A percentile compares a stretch with the other conserved stretches of the same genome.
Conservation (phyloP, 2,113 vertebrate species). For the Prunella himalayana region DNA sequence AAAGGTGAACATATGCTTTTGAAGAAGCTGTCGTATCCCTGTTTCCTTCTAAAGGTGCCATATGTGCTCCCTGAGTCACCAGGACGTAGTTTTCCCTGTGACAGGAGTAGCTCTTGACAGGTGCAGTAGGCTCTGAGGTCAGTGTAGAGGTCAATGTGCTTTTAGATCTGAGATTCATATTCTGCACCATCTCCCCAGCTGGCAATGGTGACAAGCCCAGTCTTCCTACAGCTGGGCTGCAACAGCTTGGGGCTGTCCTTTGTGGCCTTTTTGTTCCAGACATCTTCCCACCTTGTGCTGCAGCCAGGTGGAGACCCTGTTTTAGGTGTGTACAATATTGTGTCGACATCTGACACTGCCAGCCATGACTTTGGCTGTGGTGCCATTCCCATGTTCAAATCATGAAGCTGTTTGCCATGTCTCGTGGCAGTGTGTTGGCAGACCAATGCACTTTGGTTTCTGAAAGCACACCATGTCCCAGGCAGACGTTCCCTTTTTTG, state of each 20-base stretch:
- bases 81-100: neutral
- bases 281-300: neutral
- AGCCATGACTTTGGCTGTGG: neutral
- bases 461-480: constrained; percentile 2
- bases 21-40: neutral
- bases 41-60: neutral
- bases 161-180: neutral
- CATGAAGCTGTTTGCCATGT: neutral
- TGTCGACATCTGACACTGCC: neutral
- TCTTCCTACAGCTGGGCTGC: neutral
- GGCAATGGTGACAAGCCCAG: neutral
- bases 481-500: neutral
- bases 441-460: neutral
- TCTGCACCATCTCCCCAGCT: neutral
- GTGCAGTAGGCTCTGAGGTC: neutral
- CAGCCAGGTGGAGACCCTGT: neutral
- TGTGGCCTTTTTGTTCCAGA: neutral
- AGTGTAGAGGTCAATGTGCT: neutral
- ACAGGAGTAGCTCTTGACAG: neutral
- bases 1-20: constrained; percentile 60
- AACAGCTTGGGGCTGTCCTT: neutral
- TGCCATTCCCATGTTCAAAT: neutral
- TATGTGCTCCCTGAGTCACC: constrained; percentile 1
- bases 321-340: neutral
- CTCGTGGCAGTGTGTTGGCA: neutral